These are phyloP conservation scores for Gymnosoma rotundatum DNA, from an alignment of 2,888 invertebrate species.

Conservation along the genomic window DNA sequence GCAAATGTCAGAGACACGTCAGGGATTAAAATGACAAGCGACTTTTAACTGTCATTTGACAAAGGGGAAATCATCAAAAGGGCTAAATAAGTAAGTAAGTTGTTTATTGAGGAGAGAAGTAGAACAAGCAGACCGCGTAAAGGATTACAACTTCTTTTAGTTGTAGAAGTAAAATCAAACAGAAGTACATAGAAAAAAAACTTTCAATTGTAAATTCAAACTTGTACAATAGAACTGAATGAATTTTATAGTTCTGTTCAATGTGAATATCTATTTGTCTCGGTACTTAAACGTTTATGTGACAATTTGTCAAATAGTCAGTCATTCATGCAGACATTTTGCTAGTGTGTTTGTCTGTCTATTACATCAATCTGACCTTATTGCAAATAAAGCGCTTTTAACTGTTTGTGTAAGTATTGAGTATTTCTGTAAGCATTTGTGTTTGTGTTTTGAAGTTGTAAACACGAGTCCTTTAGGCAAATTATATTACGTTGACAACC, in stretches of 20 bases:
- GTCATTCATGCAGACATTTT: not conserved
- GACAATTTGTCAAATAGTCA: constrained; percentile 57
- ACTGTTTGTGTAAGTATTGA: constrained; percentile 6
- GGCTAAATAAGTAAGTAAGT: constrained; percentile 26
- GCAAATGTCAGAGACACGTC: constrained; percentile 81
- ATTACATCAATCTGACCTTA: constrained; percentile 67
- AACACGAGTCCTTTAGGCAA: constrained; percentile 64
- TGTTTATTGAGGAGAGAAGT: constrained; percentile 41
- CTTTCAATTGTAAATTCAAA: constrained; percentile 23
- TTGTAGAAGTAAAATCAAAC: constrained; percentile 54
- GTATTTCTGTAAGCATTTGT: constrained; percentile 3
- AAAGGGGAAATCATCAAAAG: constrained; percentile 58
- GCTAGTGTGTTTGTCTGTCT: constrained; percentile 35
- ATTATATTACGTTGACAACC: constrained; percentile 65
- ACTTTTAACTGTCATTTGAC: constrained; percentile 74
- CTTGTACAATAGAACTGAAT: not conserved
- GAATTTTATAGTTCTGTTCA: constrained; percentile 14
- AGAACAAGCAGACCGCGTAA: constrained; percentile 34
- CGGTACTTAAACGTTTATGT: constrained; percentile 47
- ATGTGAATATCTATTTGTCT: constrained; percentile 46
- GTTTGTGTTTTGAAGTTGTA: constrained; percentile 36
- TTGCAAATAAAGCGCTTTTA: constrained; percentile 60
- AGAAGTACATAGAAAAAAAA: constrained; percentile 22
- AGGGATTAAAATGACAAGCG: constrained; percentile 80
- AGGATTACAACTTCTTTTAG: constrained; percentile 44